Percentiles rank a stretch among this genome's conserved stretches.
Evolutionary conservation across 1,140 invertebrate species (phyloP).

Genomic region (Ips nitidus): DNA sequence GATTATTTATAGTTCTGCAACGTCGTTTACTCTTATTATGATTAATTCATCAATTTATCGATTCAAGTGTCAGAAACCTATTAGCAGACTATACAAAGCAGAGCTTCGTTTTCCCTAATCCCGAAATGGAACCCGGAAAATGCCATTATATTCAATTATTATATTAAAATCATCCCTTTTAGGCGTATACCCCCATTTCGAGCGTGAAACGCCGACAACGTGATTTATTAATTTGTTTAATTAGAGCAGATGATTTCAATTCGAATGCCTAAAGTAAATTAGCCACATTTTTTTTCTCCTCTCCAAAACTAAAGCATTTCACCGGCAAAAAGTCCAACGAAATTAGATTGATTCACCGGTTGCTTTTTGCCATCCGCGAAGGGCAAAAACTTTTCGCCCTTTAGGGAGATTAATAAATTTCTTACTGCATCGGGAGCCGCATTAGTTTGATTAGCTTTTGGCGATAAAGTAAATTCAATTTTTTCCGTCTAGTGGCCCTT

Average conservation of each 20-base stretch:
- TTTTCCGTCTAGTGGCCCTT: neutral
- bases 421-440: neutral
- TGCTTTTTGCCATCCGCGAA: slow-evolving; percentile 9
- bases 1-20: no score
- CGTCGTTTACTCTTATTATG: no score
- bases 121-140: slow-evolving; percentile 11
- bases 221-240: no score
- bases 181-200: no score
- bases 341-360: slow-evolving; percentile 21
- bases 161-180: no score
- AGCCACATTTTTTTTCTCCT: no score
- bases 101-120: neutral
- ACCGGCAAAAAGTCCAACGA: neutral
- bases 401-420: slow-evolving; percentile 17
- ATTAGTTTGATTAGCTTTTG: slow-evolving; percentile 14
- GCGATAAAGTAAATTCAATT: slow-evolving; percentile 2
- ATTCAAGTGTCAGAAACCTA: slow-evolving; percentile 7
- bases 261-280: no score
- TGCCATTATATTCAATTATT: slow-evolving; percentile 9
- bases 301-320: no score
- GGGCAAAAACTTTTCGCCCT: neutral
- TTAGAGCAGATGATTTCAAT: no score
- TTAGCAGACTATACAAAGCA: slow-evolving; percentile 4
- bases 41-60: no score
- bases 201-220: no score